Conservation (phyloP, 2,113 vertebrate genomes). For the Balaenoptera acutorostrata region DNA sequence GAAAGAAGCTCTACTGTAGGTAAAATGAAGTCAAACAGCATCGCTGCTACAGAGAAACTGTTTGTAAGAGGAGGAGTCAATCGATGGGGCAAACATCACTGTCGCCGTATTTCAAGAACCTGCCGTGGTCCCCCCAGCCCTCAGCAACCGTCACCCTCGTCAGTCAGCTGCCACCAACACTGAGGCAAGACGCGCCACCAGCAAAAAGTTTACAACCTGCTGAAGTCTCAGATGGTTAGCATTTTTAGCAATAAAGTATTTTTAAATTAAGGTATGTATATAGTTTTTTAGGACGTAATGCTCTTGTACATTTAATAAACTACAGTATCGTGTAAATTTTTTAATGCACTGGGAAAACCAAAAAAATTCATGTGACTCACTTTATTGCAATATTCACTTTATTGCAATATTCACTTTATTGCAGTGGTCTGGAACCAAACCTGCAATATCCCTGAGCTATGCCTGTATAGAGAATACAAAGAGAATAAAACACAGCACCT, state of each 20-base stretch:
- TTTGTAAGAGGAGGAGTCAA: background rate
- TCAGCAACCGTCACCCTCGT: background rate
- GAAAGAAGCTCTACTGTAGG: background rate
- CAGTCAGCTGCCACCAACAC: background rate
- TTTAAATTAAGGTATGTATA: no score
- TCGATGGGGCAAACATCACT: background rate
- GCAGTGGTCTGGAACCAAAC: no score
- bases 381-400: no score
- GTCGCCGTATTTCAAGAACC: background rate
- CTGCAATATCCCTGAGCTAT: no score
- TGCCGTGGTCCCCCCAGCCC: background rate
- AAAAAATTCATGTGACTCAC: no score
- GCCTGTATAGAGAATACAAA: background rate
- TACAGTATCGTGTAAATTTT: no score
- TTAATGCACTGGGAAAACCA: no score
- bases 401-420: no score
- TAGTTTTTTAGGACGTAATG: no score
- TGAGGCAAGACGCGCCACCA: background rate
- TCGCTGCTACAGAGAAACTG: background rate
- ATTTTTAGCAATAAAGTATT: background rate
- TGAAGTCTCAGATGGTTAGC: background rate
- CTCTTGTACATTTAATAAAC: no score
- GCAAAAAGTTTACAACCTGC: background rate
- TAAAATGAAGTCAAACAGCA: background rate
- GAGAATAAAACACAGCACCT: background rate